Conservation (phyloP, 2,113 vertebrate species). For the Ranitomeya variabilis region DNA sequence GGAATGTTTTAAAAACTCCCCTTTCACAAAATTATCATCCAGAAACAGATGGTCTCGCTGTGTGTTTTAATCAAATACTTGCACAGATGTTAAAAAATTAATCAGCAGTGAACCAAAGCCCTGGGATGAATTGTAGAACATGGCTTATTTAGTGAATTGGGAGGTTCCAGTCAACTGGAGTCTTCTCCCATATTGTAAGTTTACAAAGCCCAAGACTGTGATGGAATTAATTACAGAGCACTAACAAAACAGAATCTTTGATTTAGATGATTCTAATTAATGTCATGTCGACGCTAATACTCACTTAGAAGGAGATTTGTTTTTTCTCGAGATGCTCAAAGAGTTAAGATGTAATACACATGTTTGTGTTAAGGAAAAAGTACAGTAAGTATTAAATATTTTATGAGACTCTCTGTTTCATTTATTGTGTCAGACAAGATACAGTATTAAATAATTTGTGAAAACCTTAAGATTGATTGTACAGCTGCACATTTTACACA, state of each 20-base stretch:
- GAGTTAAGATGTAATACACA: background rate
- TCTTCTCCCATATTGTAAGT: conserved; percentile 29
- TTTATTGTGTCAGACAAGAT: background rate
- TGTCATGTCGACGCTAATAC: background rate
- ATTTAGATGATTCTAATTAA: conserved; percentile 29
- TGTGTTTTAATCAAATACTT: conserved; percentile 47
- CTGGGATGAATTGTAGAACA: conserved; percentile 45
- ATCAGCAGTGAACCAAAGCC: conserved; percentile 43
- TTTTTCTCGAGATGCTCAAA: background rate
- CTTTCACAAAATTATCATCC: conserved; percentile 42
- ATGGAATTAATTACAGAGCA: conserved; percentile 39
- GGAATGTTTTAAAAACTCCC: conserved; percentile 44
- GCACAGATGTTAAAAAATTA: conserved; percentile 49
- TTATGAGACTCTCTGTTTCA: background rate
- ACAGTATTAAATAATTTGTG: too few species aligned
- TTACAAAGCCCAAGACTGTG: conserved; percentile 44
- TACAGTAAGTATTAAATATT: background rate
- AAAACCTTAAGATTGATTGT: too few species aligned
- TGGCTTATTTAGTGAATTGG: conserved; percentile 22
- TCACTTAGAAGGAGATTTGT: background rate
- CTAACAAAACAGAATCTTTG: conserved; percentile 38
- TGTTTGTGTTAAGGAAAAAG: background rate
- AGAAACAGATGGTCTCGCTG: conserved; percentile 50
- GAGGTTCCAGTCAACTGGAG: conserved; percentile 24
- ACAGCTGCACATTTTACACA: too few species aligned